Conservation (phyloP, 2,113 vertebrate species). For the Ameiurus melas region DNA sequence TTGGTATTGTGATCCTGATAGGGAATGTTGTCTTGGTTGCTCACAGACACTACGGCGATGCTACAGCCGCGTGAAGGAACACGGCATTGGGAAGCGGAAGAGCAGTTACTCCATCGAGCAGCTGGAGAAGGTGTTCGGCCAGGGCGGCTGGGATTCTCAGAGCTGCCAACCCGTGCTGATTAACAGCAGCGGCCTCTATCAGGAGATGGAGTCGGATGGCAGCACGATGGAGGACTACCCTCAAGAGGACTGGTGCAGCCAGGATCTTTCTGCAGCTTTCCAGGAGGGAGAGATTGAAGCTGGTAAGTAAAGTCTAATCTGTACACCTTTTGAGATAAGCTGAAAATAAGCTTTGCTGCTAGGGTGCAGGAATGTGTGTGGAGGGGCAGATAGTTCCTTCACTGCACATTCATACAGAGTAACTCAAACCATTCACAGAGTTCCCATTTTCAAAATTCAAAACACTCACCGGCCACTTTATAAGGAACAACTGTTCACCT, state of each 20-base stretch:
- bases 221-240: constrained; percentile 97
- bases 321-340: neutral
- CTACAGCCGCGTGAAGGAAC: constrained; percentile 98
- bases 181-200: constrained; percentile 97
- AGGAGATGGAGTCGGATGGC: constrained; percentile 96
- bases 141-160: constrained; percentile 97
- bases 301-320: constrained; percentile 73
- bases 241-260: constrained; percentile 97
- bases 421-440: neutral
- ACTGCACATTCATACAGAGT: neutral
- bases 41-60: constrained; percentile 91
- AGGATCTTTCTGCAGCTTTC: constrained; percentile 90
- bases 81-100: constrained; percentile 95
- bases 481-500: neutral
- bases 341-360: neutral
- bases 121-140: constrained; percentile 98
- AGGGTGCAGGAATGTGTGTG: neutral
- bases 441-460: neutral
- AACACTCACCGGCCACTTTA: neutral
- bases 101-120: constrained; percentile 99
- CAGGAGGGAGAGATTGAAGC: constrained; percentile 91
- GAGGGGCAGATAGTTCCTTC: neutral
- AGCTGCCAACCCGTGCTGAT: constrained; percentile 96
- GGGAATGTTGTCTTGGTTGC: constrained; percentile 32
- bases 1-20: neutral